Percentiles rank a stretch among this genome's conserved stretches.
These are phyloP conservation scores for Caradrina kadenii DNA, from an alignment of 2,888 invertebrate species.

Conservation along the genomic window DNA sequence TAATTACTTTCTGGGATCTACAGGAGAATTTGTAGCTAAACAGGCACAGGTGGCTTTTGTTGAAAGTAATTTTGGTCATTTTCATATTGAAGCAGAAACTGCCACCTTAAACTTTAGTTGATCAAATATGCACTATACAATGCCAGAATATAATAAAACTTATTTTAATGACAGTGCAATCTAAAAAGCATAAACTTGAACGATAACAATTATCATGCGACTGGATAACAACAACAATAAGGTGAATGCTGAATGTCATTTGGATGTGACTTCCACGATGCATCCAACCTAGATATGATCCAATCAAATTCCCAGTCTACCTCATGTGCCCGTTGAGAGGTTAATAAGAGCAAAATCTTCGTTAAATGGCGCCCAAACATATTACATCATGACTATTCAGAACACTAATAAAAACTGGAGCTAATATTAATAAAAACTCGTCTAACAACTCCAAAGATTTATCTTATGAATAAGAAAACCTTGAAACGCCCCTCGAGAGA, in stretches of 20 bases:
- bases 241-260: slow-evolving; percentile 46
- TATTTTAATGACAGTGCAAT: slow-evolving; percentile 29
- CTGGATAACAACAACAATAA: slow-evolving; percentile 22
- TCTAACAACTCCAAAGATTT: slow-evolving; percentile 7
- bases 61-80: neutral
- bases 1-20: slow-evolving; percentile 23
- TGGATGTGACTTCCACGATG: slow-evolving; percentile 35
- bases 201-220: slow-evolving; percentile 27
- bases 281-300: slow-evolving; percentile 11
- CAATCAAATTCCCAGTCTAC: slow-evolving; percentile 30
- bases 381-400: slow-evolving; percentile 35
- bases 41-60: neutral
- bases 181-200: slow-evolving; percentile 28
- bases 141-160: slow-evolving; percentile 17
- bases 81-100: neutral
- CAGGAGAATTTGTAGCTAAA: slow-evolving; percentile 20
- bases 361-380: neutral
- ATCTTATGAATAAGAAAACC: neutral
- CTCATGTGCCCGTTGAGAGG: slow-evolving; percentile 13
- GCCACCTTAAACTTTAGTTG: slow-evolving; percentile 1
- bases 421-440: slow-evolving; percentile 22
- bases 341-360: slow-evolving; percentile 17
- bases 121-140: slow-evolving; percentile 10
- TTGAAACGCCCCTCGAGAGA: slow-evolving; percentile 5
- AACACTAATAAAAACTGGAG: slow-evolving; percentile 26